Conservation (phyloP, 2,113 vertebrate genomes). For the Platysternon megacephalum region DNA sequence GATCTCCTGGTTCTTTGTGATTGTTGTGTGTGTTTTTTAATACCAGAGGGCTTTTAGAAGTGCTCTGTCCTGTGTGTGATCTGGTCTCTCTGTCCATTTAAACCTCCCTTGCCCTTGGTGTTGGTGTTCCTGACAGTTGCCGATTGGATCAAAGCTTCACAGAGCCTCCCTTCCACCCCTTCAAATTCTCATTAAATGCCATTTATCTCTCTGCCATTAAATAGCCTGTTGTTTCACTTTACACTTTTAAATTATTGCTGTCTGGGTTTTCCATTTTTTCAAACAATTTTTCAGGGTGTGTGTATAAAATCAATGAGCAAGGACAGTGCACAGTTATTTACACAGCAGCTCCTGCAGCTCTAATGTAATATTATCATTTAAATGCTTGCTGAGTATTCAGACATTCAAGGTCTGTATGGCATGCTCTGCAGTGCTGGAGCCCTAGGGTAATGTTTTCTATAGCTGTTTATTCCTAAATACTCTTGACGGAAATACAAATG, state of each 20-base stretch:
- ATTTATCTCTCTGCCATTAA: slow-evolving; percentile 69
- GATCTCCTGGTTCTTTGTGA: background rate
- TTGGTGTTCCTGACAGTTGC: background rate
- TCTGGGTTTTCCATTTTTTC: slow-evolving; percentile 61
- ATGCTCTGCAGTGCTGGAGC: slow-evolving; percentile 55
- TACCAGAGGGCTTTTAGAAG: background rate
- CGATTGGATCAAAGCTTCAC: slow-evolving; percentile 1
- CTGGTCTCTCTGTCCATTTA: background rate
- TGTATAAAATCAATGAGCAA: slow-evolving; percentile 56
- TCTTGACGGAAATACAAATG: slow-evolving; percentile 65
- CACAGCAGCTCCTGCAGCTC: slow-evolving; percentile 46
- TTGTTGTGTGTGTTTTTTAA: background rate
- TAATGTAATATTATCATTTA: slow-evolving; percentile 71
- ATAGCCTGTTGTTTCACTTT: slow-evolving; percentile 69
- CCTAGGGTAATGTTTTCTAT: slow-evolving; percentile 67
- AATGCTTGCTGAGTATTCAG: slow-evolving; percentile 69
- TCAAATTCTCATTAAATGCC: slow-evolving; percentile 68
- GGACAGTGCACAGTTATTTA: slow-evolving; percentile 70
- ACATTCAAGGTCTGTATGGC: slow-evolving; percentile 55
- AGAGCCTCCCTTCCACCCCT: slow-evolving; percentile 8
- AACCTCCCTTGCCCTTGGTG: background rate
- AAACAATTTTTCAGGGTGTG: slow-evolving; percentile 33
- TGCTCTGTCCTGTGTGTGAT: background rate
- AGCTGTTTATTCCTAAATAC: slow-evolving; percentile 73
- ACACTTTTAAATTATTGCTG: slow-evolving; percentile 69